These are phyloP conservation scores for Neocrepidodera transversa DNA, from an alignment of 2,888 invertebrate species.

Conservation along the genomic window DNA sequence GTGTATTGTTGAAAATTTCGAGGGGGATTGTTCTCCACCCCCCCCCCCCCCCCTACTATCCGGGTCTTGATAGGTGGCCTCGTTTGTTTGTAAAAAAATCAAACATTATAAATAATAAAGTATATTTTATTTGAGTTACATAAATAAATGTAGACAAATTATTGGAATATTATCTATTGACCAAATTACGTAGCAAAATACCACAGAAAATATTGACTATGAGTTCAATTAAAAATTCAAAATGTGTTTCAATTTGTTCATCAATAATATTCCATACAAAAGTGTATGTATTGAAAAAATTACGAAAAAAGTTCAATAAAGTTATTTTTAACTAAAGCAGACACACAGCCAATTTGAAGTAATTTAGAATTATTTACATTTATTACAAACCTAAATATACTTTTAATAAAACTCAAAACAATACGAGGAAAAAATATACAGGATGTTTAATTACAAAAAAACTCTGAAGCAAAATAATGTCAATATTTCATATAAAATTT, in stretches of 20 bases:
- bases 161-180: conserved; percentile 3
- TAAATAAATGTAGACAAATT: conserved; percentile 3
- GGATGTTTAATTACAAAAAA: neutral
- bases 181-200: neutral
- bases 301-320: neutral
- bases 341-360: conserved; percentile 53
- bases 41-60: too few species aligned
- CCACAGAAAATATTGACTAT: too few species aligned
- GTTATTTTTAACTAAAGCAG: conserved; percentile 54
- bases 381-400: conserved; percentile 26
- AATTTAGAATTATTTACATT: conserved; percentile 41
- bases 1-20: too few species aligned
- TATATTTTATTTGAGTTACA: conserved; percentile 2
- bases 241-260: too few species aligned
- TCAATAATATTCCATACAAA: too few species aligned
- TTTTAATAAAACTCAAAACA: conserved; percentile 16
- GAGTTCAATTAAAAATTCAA: too few species aligned
- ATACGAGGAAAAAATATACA: conserved; percentile 7
- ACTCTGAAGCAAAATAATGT: too few species aligned
- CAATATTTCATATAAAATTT: too few species aligned
- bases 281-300: neutral
- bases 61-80: too few species aligned
- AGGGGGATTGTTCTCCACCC: too few species aligned
- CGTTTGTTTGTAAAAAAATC: too few species aligned
- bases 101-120: neutral